Evolutionary conservation across 1,140 invertebrate species (phyloP).

Genomic region (Zaprionus ornatus): DNA sequence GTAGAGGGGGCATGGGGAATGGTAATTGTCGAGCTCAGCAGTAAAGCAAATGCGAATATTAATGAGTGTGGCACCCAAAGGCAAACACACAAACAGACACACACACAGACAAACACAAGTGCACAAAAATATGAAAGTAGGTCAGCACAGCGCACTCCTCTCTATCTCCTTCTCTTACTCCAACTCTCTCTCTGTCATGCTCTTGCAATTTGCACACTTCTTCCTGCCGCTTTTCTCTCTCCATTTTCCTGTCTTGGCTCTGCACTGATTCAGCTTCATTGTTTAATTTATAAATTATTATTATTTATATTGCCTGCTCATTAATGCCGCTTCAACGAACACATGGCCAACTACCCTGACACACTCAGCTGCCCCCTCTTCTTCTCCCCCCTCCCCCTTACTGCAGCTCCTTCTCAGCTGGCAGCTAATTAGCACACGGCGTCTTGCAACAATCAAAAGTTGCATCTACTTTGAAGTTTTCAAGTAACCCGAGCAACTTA

Average conservation of each 20-base stretch:
- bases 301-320: conserved; percentile 65
- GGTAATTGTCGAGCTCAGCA: conserved; percentile 16
- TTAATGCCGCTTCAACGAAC: conserved; percentile 39
- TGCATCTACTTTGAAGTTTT: conserved; percentile 24
- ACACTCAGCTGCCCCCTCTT: background rate
- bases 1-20: background rate
- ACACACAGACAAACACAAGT: conserved; percentile 3
- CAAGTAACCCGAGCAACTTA: conserved; percentile 22
- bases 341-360: background rate
- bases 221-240: background rate
- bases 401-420: background rate
- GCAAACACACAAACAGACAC: background rate
- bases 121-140: conserved; percentile 25
- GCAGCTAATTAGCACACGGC: conserved; percentile 51
- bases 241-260: background rate
- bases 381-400: background rate
- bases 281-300: conserved; percentile 58
- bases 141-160: conserved; percentile 35
- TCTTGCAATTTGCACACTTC: conserved; percentile 1
- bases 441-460: conserved; percentile 41
- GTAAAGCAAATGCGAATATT: conserved; percentile 32
- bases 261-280: conserved; percentile 23
- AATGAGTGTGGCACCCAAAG: conserved; percentile 22
- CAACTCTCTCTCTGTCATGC: background rate
- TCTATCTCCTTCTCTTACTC: background rate